Percentiles rank a stretch among this genome's conserved stretches.
These are phyloP conservation scores for Psilopsiagon aurifrons DNA, from an alignment of 2,113 vertebrate genomes.

Conservation along the genomic window DNA sequence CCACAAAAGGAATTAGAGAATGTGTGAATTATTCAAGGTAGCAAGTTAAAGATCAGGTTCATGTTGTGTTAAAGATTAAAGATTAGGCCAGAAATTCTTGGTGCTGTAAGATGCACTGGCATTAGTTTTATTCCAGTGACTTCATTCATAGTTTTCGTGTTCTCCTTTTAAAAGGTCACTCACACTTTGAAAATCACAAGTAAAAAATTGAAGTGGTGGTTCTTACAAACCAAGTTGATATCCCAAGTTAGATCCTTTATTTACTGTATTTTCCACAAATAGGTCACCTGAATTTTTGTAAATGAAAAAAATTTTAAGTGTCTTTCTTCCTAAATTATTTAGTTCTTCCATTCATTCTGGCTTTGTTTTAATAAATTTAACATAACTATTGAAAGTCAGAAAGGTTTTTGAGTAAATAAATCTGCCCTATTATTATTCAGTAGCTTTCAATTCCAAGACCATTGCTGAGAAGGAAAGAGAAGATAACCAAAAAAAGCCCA, in stretches of 20 bases:
- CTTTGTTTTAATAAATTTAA: background rate
- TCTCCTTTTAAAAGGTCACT: background rate
- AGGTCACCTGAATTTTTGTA: background rate
- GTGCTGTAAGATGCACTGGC: background rate
- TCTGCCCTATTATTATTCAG: background rate
- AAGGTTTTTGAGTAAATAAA: background rate
- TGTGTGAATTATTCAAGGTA: background rate
- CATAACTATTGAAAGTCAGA: background rate
- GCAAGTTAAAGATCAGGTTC: background rate
- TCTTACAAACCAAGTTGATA: background rate
- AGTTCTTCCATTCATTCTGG: background rate
- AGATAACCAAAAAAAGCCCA: background rate
- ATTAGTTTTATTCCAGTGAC: background rate
- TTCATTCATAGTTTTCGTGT: background rate
- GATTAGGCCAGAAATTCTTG: background rate
- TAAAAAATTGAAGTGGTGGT: background rate
- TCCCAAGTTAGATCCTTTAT: background rate
- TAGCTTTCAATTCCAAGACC: background rate
- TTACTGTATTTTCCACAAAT: background rate
- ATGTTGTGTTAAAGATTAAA: background rate
- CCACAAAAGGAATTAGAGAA: background rate
- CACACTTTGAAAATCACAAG: background rate
- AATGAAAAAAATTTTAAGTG: background rate
- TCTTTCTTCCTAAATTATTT: background rate
- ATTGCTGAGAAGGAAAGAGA: background rate